These are phyloP conservation scores for Oegoconia quadripuncta DNA, from an alignment of 2,888 invertebrate species.

Conservation along the genomic window DNA sequence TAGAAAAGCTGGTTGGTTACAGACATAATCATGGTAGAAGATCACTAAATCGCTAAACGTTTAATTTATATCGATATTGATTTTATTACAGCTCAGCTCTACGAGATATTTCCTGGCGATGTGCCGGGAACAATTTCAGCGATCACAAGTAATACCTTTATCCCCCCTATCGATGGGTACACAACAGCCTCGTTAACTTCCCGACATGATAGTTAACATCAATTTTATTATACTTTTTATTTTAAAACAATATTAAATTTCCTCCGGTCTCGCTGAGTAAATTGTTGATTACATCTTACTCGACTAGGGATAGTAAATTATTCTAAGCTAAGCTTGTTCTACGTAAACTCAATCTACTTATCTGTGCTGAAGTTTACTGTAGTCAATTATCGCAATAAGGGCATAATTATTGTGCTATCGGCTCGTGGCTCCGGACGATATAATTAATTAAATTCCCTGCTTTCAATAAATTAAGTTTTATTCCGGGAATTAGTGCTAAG, in stretches of 20 bases:
- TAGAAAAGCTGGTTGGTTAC: too few species aligned
- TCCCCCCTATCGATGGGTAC: slow-evolving; percentile 9
- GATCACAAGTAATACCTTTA: slow-evolving; percentile 14
- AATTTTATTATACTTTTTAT: slow-evolving; percentile 47
- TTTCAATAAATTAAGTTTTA: too few species aligned
- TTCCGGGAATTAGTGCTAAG: too few species aligned
- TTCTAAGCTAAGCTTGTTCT: slow-evolving; percentile 21
- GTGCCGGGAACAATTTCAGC: slow-evolving; percentile 26
- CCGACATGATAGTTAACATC: slow-evolving; percentile 58
- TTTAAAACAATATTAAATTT: slow-evolving; percentile 46
- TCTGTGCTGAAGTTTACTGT: slow-evolving; percentile 21
- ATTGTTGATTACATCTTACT: slow-evolving; percentile 53
- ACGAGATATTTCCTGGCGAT: slow-evolving; percentile 24
- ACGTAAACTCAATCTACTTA: slow-evolving; percentile 34
- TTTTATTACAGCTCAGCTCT: slow-evolving; percentile 25
- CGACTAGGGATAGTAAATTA: slow-evolving; percentile 35
- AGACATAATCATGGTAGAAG: slow-evolving; percentile 2
- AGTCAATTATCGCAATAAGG: slow-evolving; percentile 2
- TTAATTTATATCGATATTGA: slow-evolving; percentile 21
- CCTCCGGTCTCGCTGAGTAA: slow-evolving; percentile 39
- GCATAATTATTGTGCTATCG: too few species aligned
- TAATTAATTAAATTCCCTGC: too few species aligned
- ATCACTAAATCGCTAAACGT: slow-evolving; percentile 11
- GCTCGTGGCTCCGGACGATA: too few species aligned
- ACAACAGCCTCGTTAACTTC: slow-evolving; percentile 57